A percentile compares a stretch with the other conserved stretches of the same genome.
These are phyloP conservation scores for Phalacrocorax aristotelis DNA, from an alignment of 2,113 vertebrate genomes.

Conservation along the genomic window DNA sequence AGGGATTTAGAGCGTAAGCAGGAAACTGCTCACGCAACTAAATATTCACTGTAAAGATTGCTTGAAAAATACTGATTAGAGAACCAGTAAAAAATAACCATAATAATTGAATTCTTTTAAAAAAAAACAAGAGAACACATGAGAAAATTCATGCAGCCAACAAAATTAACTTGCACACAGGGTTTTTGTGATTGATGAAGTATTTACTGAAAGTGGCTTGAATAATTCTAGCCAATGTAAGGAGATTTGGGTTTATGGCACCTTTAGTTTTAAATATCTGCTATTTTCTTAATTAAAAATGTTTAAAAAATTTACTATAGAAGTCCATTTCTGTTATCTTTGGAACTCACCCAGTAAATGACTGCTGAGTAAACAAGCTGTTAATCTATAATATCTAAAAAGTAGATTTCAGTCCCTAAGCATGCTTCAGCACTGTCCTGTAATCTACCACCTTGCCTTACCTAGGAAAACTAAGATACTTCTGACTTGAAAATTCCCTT, in stretches of 20 bases:
- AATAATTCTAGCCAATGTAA: not conserved
- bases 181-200: constrained; percentile 29
- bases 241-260: not conserved
- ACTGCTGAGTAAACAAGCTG: constrained; percentile 30
- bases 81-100: not conserved
- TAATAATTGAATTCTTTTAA: not conserved
- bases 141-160: not conserved
- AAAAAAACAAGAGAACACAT: not conserved
- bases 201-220: not conserved
- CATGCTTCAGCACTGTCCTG: not conserved
- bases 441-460: not conserved
- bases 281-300: constrained; percentile 35
- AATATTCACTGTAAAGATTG: not conserved
- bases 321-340: not conserved
- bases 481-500: not conserved
- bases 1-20: not conserved
- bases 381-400: not conserved
- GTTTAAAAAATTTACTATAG: not conserved
- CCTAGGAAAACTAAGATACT: not conserved
- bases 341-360: not conserved
- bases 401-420: not conserved
- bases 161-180: not conserved
- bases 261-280: constrained; percentile 18
- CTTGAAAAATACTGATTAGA: not conserved
- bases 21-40: not conserved